Evolutionary conservation across 2,888 invertebrate species (phyloP), one percentile per base, ranked within the genome.

Genomic region (Apoda limacodes): DNA sequence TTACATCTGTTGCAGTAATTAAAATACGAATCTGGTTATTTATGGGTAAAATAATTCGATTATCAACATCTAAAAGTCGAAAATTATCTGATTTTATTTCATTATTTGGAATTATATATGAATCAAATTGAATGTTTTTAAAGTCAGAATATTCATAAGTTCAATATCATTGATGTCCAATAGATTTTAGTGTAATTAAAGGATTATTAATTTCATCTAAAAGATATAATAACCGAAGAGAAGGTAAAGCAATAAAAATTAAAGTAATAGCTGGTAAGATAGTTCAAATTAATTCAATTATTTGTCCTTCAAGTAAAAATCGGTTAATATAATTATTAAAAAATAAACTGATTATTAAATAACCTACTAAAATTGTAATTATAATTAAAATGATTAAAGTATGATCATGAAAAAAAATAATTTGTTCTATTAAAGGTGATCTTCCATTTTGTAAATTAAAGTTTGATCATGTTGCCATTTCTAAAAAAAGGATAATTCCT

Each of bases 161-260:
- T 84, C 85, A 86, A 38, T 85, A 85, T 82, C 85, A 87, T 82
- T 86, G 86, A 55, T 85, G 85, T 0, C 85, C 86, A 63, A 86
- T 84, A 14, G 81, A 63, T 86, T 87, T 87, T 62, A 87, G 50
- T 0, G 85, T 82, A 51, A 86, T 63, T 42, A 72, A 49, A 1
- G 84, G 83, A 25, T 76, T 76, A 63, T 83, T 83, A 52, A 83
- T 55, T 84, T 87, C 85, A 62, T 86, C 86, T 50, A 84, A 51
- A 60, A 86, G 46, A 48, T 87, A 87, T 50, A 87, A 50, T 51
- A 87, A 47, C 14, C 82, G 84, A 47, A 86, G 45, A 0, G 85
- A 87, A 1, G 87, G 86, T 17, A 86, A 42, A 0, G 83, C 84
- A 75, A 86, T 84, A 71, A 85, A 83, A 69, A 86, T 68, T 76